These are phyloP conservation scores for Chionodraco myersi DNA, from an alignment of 2,113 vertebrate species.

Conservation along the genomic window DNA sequence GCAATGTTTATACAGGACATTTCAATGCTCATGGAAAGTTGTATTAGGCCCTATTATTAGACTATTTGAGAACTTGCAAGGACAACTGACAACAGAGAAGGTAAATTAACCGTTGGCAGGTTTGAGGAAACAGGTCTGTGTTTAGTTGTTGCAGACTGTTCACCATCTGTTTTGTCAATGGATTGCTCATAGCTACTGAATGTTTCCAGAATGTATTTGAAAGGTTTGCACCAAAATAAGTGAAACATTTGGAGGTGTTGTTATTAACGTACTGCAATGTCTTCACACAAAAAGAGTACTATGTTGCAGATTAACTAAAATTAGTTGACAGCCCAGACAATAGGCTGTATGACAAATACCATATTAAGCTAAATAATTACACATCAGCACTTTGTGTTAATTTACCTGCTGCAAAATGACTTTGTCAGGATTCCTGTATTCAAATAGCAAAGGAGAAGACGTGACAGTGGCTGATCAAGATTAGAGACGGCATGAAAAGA, in stretches of 20 bases:
- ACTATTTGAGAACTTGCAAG: background rate
- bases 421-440: conserved; percentile 10
- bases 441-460: background rate
- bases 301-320: too few relatives aligned
- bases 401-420: background rate
- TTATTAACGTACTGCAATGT: too few relatives aligned
- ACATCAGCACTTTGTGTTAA: conserved; percentile 4
- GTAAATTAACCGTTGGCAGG: background rate
- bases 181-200: too few relatives aligned
- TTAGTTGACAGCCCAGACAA: background rate
- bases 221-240: too few relatives aligned
- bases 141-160: background rate
- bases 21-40: too few relatives aligned
- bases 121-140: background rate
- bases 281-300: too few relatives aligned
- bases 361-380: background rate
- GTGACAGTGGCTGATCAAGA: background rate
- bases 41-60: too few relatives aligned
- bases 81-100: conserved; percentile 1
- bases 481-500: background rate
- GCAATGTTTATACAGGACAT: too few relatives aligned
- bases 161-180: too few relatives aligned
- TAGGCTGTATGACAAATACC: background rate
- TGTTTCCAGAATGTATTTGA: too few relatives aligned
- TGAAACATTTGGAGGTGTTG: too few relatives aligned